Evolutionary conservation across 2,888 invertebrate species (phyloP).

Genomic region (Chalcosyrphus nemorum): DNA sequence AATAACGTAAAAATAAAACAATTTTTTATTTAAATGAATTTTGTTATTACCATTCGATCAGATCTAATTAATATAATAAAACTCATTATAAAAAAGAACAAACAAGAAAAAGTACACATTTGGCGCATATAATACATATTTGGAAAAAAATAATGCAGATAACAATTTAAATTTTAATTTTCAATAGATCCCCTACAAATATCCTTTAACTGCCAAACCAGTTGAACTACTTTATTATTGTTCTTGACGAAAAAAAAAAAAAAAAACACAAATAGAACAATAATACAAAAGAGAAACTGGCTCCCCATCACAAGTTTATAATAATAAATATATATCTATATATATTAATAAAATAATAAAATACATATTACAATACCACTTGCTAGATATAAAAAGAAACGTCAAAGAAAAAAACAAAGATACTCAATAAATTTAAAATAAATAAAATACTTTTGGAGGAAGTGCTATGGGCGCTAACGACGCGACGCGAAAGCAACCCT

Average conservation of each 20-base stretch:
- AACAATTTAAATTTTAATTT: constrained; percentile 67
- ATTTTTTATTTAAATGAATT: constrained; percentile 70
- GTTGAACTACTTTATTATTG: constrained; percentile 29
- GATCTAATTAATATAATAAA: constrained; percentile 34
- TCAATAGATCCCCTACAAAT: constrained; percentile 74
- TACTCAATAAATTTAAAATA: constrained; percentile 10
- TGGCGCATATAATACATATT: constrained; percentile 54
- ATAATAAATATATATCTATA: constrained; percentile 35
- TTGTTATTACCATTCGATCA: constrained; percentile 50
- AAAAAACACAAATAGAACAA: constrained; percentile 2
- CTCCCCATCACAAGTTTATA: constrained; percentile 68
- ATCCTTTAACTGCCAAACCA: constrained; percentile 74
- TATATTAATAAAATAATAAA: constrained; percentile 7
- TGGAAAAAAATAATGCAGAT: constrained; percentile 38
- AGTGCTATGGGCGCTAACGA: background rate
- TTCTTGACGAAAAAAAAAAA: too few species aligned
- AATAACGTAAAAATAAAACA: constrained; percentile 38
- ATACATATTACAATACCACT: constrained; percentile 37
- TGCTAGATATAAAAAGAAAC: constrained; percentile 31
- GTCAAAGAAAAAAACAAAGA: constrained; percentile 16
- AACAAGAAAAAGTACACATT: constrained; percentile 33
- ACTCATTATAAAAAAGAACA: constrained; percentile 18
- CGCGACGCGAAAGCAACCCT: background rate
- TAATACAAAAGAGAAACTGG: constrained; percentile 40
- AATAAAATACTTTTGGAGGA: background rate